Evolutionary conservation across 2,888 invertebrate genomes (phyloP).

Genomic region (Mesorhabditis belari): DNA sequence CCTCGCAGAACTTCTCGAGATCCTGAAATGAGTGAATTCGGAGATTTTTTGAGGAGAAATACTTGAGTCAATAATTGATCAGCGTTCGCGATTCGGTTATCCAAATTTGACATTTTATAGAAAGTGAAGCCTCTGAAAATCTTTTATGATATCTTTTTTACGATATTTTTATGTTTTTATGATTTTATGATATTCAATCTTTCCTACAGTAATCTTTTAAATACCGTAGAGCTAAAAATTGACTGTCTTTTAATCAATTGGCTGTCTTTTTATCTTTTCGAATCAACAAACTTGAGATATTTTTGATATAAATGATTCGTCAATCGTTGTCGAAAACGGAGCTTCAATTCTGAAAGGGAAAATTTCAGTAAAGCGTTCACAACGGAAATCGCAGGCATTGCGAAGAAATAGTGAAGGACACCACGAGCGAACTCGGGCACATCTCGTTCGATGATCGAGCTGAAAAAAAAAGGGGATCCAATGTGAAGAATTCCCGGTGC

Average conservation of each 20-base stretch:
- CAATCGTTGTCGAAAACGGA: slow-evolving; percentile 80
- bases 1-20: slow-evolving; percentile 92
- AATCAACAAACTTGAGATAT: slow-evolving; percentile 73
- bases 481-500: not conserved
- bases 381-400: slow-evolving; percentile 84
- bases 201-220: not conserved
- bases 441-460: slow-evolving; percentile 85
- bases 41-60: slow-evolving; percentile 84
- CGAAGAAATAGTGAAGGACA: slow-evolving; percentile 71
- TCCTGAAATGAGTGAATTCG: slow-evolving; percentile 88
- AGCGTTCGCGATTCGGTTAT: slow-evolving; percentile 86
- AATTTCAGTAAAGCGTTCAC: slow-evolving; percentile 90
- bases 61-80: slow-evolving; percentile 91
- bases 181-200: not conserved
- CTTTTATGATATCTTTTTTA: not conserved
- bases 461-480: slow-evolving; percentile 57
- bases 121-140: slow-evolving; percentile 61
- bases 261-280: not conserved
- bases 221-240: not conserved
- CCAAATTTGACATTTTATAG: slow-evolving; percentile 82
- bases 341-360: slow-evolving; percentile 84
- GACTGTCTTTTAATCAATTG: not conserved
- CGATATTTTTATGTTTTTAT: not conserved
- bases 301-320: slow-evolving; percentile 79
- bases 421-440: slow-evolving; percentile 69